Evolutionary conservation across 2,113 vertebrate species (phyloP), one percentile per base, ranked within the genome.

Genomic region (Grammomys surdaster): DNA sequence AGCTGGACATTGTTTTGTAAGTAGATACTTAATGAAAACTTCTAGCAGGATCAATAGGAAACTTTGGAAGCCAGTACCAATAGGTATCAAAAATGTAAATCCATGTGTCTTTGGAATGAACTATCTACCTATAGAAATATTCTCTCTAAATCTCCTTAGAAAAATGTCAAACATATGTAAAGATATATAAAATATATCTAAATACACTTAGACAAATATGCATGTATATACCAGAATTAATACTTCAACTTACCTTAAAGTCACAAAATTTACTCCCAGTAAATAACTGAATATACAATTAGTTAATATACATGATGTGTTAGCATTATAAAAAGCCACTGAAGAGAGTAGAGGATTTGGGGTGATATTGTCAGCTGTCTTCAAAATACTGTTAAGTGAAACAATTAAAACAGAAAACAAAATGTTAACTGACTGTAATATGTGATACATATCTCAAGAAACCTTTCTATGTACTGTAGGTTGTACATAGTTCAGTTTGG

Each of bases 361-460:
- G 40, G 80, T 91, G 3, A 51, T 16, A 67, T 0, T 51, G 31
- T 76, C 60, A 76, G 33, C 2, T 3, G 70, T 22, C 20, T 70
- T 31, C 48, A 92, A 90, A 93, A 0, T 88, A 75, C 67, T 73
- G 70, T 48, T 70, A 48, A 16, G 31, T 70, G 10, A 76, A 96
- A 88, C 6, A 90, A 88, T 31, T 3, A 95, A 89, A 86, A 54
- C 54, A 40, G 0, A 73, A 93, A 96, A 58, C 56, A 91, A 43
- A 89, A 60, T 73, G 0, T 46, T 31, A 82, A 54, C 2, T 33
- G 69, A 22, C 43, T 73, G 6, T 77, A 92, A 87, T 67, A 51
- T 91, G 46, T 76, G 24, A 24, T 70, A 31, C 20, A 1, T 80
- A 11, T 76, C 36, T 7, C 20, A 72, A 69, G 11, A 81, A 67